Base-by-base conservation (phyloP, 2,888 invertebrate genomes). In the Drosophila fungiperda region DNA sequence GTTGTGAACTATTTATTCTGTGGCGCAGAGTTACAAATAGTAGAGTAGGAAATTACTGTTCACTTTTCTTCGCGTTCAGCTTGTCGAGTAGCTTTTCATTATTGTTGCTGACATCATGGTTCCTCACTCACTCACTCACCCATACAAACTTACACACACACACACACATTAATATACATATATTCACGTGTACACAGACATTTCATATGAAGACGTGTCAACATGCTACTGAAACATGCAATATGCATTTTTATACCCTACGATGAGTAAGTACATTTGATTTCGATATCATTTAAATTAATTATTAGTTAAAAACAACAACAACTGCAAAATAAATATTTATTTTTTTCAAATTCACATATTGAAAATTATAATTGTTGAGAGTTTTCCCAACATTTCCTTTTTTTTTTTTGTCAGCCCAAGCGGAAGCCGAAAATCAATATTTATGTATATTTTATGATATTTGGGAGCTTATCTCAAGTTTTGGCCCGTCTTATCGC, bases 1-100 rank as follows among this genome's bases (percentile, higher is more conserved):
- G 67, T 76, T 76, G 57, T 49, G 49, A 49, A 55, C 33, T 61
- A 40, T 29, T 33, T 12, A 57, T 9, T 17, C 53, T 59, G 45
- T 36, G 26, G n/a, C 42, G 36, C 12, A 40, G 55, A 66, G 42
- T 61, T 29, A 52, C 49, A 58, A 73, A 69, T 62, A 65, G 49
- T 54, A 7, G 35, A 50, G 65, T 63, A 52, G 40, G 29, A 63
- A 69, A 53, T 65, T 72, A 64, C 65, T 50, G 29, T 49, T 60
- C 29, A 59, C 54, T 61, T 35, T 53, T 63, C 61, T 65, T 38
- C 52, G 29, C 36, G 49, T 60, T 64, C 58, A 36, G 54, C 64
- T 75, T 73, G 82, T 74, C 77, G 68, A 73, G 72, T 79, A 79
- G 72, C 76, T 73, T 73, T 75, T 79, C 77, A 78, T 78, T 75